Percentiles rank a stretch among this genome's conserved stretches.
phyloP scores from a whole-genome alignment of 2,888 invertebrate species.

The Adela reaumurella region DNA sequence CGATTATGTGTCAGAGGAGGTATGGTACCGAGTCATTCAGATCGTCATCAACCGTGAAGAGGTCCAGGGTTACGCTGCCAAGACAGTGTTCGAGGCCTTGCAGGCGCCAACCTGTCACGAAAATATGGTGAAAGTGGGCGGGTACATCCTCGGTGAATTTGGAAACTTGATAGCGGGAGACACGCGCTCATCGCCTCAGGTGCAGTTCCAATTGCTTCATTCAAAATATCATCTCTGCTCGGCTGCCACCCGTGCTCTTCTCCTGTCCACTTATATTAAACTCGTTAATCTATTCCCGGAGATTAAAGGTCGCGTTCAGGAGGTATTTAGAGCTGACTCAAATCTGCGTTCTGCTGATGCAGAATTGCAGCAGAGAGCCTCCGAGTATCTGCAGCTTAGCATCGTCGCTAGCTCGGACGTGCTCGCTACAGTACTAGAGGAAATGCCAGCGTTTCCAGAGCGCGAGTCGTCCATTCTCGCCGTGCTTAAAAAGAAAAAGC shows the following conservation, averaged over 20 bases:
- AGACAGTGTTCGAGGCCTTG: conserved; percentile 98
- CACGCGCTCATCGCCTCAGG: conserved; percentile 91
- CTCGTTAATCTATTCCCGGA: conserved; percentile 99
- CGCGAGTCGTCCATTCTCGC: conserved; percentile 96
- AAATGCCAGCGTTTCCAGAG: conserved; percentile 99
- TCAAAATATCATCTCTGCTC: conserved; percentile 99
- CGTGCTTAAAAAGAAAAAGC: conserved; percentile 97
- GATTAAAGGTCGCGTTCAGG: conserved; percentile 93
- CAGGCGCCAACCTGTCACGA: conserved; percentile 99
- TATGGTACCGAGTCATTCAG: conserved; percentile 99
- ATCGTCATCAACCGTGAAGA: conserved; percentile 99
- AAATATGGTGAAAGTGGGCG: conserved; percentile 99
- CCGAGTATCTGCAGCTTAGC: conserved; percentile 95
- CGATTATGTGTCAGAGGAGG: conserved; percentile 99
- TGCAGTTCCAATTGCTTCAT: conserved; percentile 97
- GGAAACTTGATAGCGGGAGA: conserved; percentile 99
- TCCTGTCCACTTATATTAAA: conserved; percentile 98
- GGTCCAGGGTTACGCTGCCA: conserved; percentile 99
- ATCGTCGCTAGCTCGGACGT: conserved; percentile 96
- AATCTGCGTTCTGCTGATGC: conserved; percentile 97
- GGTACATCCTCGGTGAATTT: conserved; percentile 98
- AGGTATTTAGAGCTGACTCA: conserved; percentile 90
- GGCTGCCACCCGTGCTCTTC: conserved; percentile 91
- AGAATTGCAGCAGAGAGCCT: conserved; percentile 95
- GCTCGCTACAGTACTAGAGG: conserved; percentile 95